Evolutionary conservation across 2,888 invertebrate genomes (phyloP).

Genomic region (Hirtodrosophila duncani): DNA sequence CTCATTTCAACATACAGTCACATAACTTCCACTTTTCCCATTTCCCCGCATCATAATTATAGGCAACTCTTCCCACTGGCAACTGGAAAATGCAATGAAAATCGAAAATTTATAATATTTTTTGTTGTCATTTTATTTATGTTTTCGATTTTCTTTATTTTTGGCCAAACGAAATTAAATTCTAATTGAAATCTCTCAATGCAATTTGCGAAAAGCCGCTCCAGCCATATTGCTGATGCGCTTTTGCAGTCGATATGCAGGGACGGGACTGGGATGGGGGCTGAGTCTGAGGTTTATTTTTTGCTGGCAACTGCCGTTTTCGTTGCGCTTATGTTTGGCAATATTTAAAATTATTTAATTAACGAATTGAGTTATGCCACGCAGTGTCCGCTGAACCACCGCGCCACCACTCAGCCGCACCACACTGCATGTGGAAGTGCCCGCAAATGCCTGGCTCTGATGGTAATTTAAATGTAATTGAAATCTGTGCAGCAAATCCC

Average conservation of each 20-base stretch:
- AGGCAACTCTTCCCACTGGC: slow-evolving; percentile 5
- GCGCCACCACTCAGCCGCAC: neutral
- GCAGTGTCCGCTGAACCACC: slow-evolving; percentile 9
- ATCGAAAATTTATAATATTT: slow-evolving; percentile 26
- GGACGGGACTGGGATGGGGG: slow-evolving; percentile 4
- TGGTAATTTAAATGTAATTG: slow-evolving; percentile 67
- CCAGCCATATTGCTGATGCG: slow-evolving; percentile 10
- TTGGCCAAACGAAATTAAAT: slow-evolving; percentile 47
- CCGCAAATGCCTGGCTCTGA: slow-evolving; percentile 14
- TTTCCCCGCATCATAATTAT: too few relatives aligned
- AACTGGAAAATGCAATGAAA: slow-evolving; percentile 11
- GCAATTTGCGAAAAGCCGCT: slow-evolving; percentile 39
- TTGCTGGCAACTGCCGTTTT: slow-evolving; percentile 17
- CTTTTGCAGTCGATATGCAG: too few relatives aligned
- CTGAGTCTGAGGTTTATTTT: neutral
- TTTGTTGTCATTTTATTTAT: slow-evolving; percentile 27
- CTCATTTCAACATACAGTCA: too few relatives aligned
- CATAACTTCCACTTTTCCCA: too few relatives aligned
- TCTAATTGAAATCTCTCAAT: slow-evolving; percentile 65
- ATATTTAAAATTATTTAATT: slow-evolving; percentile 73
- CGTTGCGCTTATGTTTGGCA: slow-evolving; percentile 48
- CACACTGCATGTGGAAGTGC: neutral
- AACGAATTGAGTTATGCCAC: slow-evolving; percentile 65
- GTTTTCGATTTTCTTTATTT: too few relatives aligned
- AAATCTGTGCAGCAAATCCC: slow-evolving; percentile 57